Conservation (phyloP, 2,797 vertebrate species). For the Sparidentex hasta region DNA sequence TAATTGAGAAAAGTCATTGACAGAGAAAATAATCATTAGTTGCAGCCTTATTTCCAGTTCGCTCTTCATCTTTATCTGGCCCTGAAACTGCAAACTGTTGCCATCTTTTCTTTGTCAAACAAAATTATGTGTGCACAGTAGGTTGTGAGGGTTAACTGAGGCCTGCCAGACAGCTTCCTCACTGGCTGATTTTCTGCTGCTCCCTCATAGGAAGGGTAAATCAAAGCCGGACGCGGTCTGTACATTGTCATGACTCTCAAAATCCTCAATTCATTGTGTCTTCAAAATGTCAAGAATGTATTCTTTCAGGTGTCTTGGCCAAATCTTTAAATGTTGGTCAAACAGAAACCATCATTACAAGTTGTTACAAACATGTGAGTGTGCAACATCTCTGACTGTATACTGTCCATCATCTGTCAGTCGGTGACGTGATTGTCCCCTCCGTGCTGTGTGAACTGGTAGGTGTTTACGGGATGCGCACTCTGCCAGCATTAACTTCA, state of each 20-base stretch:
- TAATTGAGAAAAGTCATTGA: too few species aligned
- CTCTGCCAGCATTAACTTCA: constrained; percentile 26
- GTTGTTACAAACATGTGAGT: neutral
- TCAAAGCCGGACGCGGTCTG: neutral
- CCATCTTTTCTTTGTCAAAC: constrained; percentile 7
- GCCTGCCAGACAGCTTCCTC: neutral
- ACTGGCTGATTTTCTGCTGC: neutral
- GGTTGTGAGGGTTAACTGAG: neutral
- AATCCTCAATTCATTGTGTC: neutral
- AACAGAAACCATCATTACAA: neutral
- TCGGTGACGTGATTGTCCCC: neutral
- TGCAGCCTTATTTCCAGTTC: too few species aligned
- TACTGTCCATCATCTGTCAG: neutral
- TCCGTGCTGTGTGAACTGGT: neutral
- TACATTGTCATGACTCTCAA: neutral
- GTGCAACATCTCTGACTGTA: neutral
- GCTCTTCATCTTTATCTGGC: neutral
- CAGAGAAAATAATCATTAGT: too few species aligned
- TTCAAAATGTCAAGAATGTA: neutral
- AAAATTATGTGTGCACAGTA: neutral
- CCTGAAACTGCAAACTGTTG: constrained; percentile 15
- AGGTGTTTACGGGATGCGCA: constrained; percentile 39
- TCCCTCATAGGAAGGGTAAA: neutral
- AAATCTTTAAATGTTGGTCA: neutral
- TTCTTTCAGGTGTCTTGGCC: neutral